phyloP scores from a whole-genome alignment of 2,888 invertebrate species.

The Plebejus melissa region DNA sequence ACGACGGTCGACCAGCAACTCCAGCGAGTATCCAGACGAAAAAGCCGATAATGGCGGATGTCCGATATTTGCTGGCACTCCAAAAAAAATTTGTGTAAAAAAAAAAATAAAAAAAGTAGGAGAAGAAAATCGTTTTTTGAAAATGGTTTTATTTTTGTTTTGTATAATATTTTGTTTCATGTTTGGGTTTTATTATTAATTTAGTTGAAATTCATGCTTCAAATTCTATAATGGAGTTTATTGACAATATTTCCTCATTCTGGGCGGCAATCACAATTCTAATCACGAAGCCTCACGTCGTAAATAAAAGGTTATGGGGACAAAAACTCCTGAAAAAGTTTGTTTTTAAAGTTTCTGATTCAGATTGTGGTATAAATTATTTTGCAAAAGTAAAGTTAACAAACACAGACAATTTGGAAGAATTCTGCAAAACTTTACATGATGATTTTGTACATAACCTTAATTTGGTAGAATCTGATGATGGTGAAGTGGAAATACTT shows the following conservation, averaged over 20 bases:
- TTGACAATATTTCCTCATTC: slow-evolving; percentile 55
- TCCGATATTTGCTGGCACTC: no score
- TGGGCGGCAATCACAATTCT: slow-evolving; percentile 83
- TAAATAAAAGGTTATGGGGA: slow-evolving; percentile 85
- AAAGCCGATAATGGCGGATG: no score
- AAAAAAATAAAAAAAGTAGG: no score
- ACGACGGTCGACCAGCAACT: no score
- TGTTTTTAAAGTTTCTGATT: slow-evolving; percentile 29
- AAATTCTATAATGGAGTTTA: not conserved
- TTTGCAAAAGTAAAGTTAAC: not conserved
- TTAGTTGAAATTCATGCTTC: not conserved
- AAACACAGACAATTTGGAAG: slow-evolving; percentile 28
- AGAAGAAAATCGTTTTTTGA: not conserved
- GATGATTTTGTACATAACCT: slow-evolving; percentile 34
- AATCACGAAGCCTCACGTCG: slow-evolving; percentile 83
- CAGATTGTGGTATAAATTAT: not conserved
- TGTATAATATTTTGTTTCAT: not conserved
- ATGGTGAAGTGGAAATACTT: slow-evolving; percentile 44
- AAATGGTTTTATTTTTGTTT: not conserved
- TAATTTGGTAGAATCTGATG: slow-evolving; percentile 30
- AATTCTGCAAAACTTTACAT: slow-evolving; percentile 34
- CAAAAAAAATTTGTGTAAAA: no score
- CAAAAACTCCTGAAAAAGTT: slow-evolving; percentile 50
- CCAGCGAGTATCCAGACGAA: no score
- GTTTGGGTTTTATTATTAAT: not conserved